These are phyloP conservation scores for Brachionus rubens DNA, from an alignment of 1,140 invertebrate species.

Conservation along the genomic window DNA sequence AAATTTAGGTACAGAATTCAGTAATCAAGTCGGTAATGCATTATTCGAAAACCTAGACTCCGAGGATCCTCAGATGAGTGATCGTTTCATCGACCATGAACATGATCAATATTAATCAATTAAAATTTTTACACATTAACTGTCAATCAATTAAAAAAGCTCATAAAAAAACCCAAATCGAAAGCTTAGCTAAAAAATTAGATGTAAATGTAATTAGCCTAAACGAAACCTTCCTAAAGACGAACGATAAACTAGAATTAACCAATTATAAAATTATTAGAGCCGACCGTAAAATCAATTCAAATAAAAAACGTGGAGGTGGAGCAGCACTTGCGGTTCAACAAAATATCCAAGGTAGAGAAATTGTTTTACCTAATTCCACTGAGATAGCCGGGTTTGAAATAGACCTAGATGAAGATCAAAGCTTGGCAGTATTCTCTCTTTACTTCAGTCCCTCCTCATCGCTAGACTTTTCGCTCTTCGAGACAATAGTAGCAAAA, in stretches of 20 bases:
- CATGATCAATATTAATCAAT: background rate
- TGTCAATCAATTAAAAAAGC: background rate
- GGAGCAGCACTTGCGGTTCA: background rate
- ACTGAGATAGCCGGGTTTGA: too few relatives aligned
- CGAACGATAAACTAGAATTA: background rate
- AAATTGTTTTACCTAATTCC: background rate
- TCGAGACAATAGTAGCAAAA: too few relatives aligned
- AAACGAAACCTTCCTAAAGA: background rate
- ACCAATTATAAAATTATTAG: background rate
- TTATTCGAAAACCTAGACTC: background rate
- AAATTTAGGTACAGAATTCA: background rate
- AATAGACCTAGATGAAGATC: too few relatives aligned
- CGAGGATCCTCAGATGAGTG: background rate
- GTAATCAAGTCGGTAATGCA: background rate
- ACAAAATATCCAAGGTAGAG: background rate
- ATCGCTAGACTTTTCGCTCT: too few relatives aligned
- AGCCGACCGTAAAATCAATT: background rate
- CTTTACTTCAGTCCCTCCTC: too few relatives aligned
- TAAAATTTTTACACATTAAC: conserved; percentile 24
- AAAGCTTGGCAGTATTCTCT: too few relatives aligned
- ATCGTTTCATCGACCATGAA: background rate
- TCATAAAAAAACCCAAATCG: background rate
- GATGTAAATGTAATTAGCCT: background rate
- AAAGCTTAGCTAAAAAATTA: background rate
- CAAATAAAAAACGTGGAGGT: background rate